Evolutionary conservation across 2,888 invertebrate species (phyloP), one percentile per base, ranked within the genome.

Genomic region (Pachycephus smyrnensis): DNA sequence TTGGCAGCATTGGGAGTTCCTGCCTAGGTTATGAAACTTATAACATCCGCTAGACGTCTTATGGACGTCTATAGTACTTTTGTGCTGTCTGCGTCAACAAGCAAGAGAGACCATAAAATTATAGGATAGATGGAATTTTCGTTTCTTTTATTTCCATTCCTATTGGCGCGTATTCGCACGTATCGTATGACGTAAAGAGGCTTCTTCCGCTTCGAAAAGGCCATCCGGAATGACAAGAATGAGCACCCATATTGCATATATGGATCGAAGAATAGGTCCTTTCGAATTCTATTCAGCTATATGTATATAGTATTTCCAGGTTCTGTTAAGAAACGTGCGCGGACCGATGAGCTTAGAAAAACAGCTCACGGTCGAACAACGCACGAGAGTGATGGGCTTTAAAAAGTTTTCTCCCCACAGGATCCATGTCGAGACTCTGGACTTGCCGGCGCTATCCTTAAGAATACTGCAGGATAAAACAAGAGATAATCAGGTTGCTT

Each of bases 401-500:
- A 86, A 86, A 86, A 88, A 88, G 82, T 88, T 88, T 83, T 82
- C 76, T 76, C 75, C 68, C 75, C 40, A 75, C 69, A 76, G 40
- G 75, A 83, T 80, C 82, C 81, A 79, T 79, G 76, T 76, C 33
- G 81, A 82, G 83, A 83, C 83, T 80, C 75, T 23, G 79, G 78
- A 79, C 75, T 76, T 75, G 81, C 76, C 77, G 78, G 73, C 23
- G 23, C 2, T 55, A 23, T 23, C 55, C 55, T 55, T 23, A 55
- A 55, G 83, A 83, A 82, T 86, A 82, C 81, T 80, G 79, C 68
- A 83, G 82, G 86, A 85, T 86, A 78, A 84, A 80, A 83, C 83
- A 84, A 82, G 82, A 83, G 84, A 86, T 87, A 87, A 88, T 89
- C 86, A 86, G 83, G 83, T 81, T 82, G 82, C 82, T 87, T 85